Evolutionary conservation across 2,797 vertebrate genomes (phyloP), one percentile per base, ranked within the genome.

Genomic region (Mus caroli): DNA sequence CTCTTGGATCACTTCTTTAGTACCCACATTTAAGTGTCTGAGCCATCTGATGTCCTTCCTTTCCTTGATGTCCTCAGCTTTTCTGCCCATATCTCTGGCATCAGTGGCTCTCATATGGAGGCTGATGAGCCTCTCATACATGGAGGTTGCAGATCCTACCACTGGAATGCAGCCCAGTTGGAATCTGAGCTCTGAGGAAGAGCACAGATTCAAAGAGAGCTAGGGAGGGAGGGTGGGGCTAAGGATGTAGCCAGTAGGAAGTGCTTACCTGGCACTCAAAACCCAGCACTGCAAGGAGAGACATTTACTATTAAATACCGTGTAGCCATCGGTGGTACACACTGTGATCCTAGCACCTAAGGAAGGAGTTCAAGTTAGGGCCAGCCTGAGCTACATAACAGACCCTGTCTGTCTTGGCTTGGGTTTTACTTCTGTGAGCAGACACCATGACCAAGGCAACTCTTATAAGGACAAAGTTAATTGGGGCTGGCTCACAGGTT

Each of bases 41-140:
- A 94, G 69, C 69, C 69, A 79, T 82, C 82, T 91, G 90, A 43
- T 88, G 52, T 31, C 67, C 50, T 54, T 90, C 13, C 10, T 22
- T 84, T 84, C 24, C 14, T 84, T 52, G 26, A 71, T 58, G 56
- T 64, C 58, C 88, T 14, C 8, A 17, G 24, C 10, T 89, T 92
- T 62, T 92, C 87, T 85, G 31, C 14, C 62, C 20, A 2, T 1
- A 37, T 60, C 67, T 67, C 19, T 60, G 75, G 62, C 10, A 40
- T 88, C 69, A 20, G 19, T 67, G 28, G 43, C 50, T 83, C 71
- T 56, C 58, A 20, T 12, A 5, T 7, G 0, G 0, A 80, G 60
- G 77, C 31, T 34, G 1, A 52, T 93, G 19, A 78, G 77, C 82
- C 43, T 20, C 60, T 58, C 58, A 20, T 15, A 9, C 20, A 19